A percentile compares a stretch with the other conserved stretches of the same genome.
Evolutionary conservation across 2,113 vertebrate genomes (phyloP).

Genomic region (Campylomormyrus tamandua): DNA sequence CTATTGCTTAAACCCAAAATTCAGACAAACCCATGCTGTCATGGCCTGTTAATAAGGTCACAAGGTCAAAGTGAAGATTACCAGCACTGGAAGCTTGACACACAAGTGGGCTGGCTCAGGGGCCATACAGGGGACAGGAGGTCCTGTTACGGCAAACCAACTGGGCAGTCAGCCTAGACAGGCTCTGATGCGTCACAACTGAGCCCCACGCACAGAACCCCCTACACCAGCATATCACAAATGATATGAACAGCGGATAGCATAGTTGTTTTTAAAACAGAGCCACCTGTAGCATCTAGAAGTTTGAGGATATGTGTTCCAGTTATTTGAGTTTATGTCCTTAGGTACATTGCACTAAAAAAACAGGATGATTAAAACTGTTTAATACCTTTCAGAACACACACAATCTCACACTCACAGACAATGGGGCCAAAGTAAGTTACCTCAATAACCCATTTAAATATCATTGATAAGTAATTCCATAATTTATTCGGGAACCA

Average conservation of each 20-base stretch:
- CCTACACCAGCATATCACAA: constrained; percentile 38
- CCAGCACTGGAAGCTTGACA: constrained; percentile 45
- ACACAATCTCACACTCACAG: background rate
- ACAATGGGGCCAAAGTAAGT: background rate
- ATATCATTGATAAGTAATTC: background rate
- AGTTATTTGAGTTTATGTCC: background rate
- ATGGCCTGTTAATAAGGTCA: constrained; percentile 50
- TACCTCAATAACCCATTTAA: background rate
- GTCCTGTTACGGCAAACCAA: constrained; percentile 17
- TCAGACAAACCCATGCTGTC: constrained; percentile 42
- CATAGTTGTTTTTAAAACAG: constrained; percentile 33
- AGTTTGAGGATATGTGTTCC: background rate
- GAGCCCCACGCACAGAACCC: constrained; percentile 43
- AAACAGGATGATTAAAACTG: background rate
- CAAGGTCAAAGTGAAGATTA: constrained; percentile 50
- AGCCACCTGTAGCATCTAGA: background rate
- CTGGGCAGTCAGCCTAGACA: background rate
- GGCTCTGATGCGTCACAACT: constrained; percentile 29
- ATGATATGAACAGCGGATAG: constrained; percentile 31
- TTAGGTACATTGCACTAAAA: background rate
- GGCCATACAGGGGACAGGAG: constrained; percentile 45
- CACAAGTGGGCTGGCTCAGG: constrained; percentile 18
- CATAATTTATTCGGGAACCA: background rate
- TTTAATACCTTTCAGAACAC: background rate
- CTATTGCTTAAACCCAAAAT: constrained; percentile 39